Percentiles rank a stretch among this genome's conserved stretches.
Evolutionary conservation across 2,888 invertebrate genomes (phyloP).

Genomic region (Autographa pulchrina): DNA sequence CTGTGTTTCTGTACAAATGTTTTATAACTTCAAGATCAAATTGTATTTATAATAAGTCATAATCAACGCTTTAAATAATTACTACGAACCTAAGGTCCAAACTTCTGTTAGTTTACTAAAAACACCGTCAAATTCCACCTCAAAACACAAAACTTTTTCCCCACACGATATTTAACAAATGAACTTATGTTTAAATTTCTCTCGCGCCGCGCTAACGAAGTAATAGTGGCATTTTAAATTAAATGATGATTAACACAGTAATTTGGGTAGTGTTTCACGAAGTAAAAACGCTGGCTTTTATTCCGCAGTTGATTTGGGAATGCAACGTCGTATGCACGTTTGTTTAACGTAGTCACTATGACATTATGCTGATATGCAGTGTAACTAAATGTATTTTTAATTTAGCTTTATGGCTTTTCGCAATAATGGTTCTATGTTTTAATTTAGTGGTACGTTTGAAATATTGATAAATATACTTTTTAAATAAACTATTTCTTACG

Average conservation of each 20-base stretch:
- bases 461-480: no score
- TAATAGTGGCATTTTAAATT: slow-evolving; percentile 49
- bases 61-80: not conserved
- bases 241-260: slow-evolving; percentile 56
- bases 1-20: no score
- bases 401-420: no score
- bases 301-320: slow-evolving; percentile 27
- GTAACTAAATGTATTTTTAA: no score
- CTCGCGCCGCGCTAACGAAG: slow-evolving; percentile 39
- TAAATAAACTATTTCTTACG: no score
- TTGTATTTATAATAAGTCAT: not conserved
- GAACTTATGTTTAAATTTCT: slow-evolving; percentile 35
- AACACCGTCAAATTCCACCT: not conserved
- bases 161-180: slow-evolving; percentile 5
- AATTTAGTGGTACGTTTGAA: no score
- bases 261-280: slow-evolving; percentile 34
- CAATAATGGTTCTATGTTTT: no score
- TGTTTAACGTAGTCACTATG: not conserved
- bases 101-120: not conserved
- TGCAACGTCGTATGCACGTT: slow-evolving; percentile 7
- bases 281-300: slow-evolving; percentile 26
- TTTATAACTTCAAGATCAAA: no score
- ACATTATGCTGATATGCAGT: not conserved
- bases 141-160: not conserved
- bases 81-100: not conserved